Evolutionary conservation across 2,113 vertebrate species (phyloP), one percentile per base, ranked within the genome.

Genomic region (Crotalus tigris): DNA sequence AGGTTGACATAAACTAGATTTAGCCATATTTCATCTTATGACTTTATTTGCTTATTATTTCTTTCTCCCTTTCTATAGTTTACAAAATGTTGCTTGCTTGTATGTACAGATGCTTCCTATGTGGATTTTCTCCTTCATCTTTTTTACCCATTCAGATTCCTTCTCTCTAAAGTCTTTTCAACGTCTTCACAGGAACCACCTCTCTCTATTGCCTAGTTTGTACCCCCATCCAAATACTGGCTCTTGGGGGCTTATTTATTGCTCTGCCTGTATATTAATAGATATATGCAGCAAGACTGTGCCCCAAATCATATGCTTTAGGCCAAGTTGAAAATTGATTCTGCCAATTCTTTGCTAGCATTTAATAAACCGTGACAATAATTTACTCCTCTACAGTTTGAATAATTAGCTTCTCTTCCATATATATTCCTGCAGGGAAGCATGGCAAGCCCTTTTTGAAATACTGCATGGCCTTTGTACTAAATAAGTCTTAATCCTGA

Each of bases 281-380:
- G 58, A 55, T 87, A 85, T 23, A 93, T 87, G 85, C 92, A 87
- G 55, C 81, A 93, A n/a, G 46, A 59, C 55, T 86, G 44, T 75
- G 59, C 88, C 75, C 69, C 75, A 90, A 49, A 19, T 29, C 57
- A 87, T 58, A 54, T 64, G 89, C 81, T 90, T 29, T 57, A 90
- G 81, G 89, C 92, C 89, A 93, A 64, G 89, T 87, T 93, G 89
- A 90, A 93, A 90, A 90, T 64, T 87, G 92, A 90, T 85, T 87
- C 81, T 90, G 92, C 89, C 89, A 90, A 90, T 49, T 87, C 57
- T 90, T 90, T 44, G n/a, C 92, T 93, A 39, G 92, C 61, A 51
- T 90, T 87, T 93, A 93, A 93, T 93, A 93, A 93, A 90, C n/a
- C 81, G 44, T 93, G 92, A 87, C 89, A 93, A 89, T 87, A 93